Evolutionary conservation across 2,888 invertebrate genomes (phyloP).

Genomic region (Argynnis bischoffii): DNA sequence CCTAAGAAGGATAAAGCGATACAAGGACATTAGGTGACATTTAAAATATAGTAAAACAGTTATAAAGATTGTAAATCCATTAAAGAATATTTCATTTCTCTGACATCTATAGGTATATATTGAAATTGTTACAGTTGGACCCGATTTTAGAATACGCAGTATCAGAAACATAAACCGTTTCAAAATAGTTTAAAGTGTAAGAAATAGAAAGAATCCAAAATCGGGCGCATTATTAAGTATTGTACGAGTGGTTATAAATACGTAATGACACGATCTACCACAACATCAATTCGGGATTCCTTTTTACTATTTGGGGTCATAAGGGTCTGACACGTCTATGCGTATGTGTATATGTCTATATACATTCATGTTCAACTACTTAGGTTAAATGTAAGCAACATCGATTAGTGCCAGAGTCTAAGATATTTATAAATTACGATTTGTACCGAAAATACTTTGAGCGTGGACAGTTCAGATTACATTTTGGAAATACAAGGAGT

Average conservation of each 20-base stretch:
- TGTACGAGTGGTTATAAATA: slow-evolving; percentile 3
- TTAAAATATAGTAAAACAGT: neutral
- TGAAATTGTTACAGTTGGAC: slow-evolving; percentile 8
- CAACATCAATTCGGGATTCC: slow-evolving; percentile 23
- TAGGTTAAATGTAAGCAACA: slow-evolving; percentile 17
- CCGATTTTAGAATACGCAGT: slow-evolving; percentile 13
- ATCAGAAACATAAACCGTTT: neutral
- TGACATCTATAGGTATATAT: neutral
- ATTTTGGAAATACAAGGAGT: no score
- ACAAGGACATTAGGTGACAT: neutral
- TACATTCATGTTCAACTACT: slow-evolving; percentile 10
- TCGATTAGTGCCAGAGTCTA: slow-evolving; percentile 24
- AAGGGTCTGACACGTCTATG: slow-evolving; percentile 6
- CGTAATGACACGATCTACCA: slow-evolving; percentile 22
- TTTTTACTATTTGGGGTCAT: slow-evolving; percentile 27
- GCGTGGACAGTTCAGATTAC: neutral
- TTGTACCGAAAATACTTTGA: neutral
- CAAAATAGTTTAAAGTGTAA: neutral
- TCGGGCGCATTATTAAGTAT: slow-evolving; percentile 3
- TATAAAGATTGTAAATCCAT: slow-evolving; percentile 6
- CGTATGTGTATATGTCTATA: neutral
- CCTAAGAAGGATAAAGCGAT: neutral
- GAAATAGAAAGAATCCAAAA: slow-evolving; percentile 6
- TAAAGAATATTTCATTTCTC: slow-evolving; percentile 10
- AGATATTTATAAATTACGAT: slow-evolving; percentile 1